Evolutionary conservation across 1,140 invertebrate genomes (phyloP).

Genomic region (Temnothorax nylanderi): DNA sequence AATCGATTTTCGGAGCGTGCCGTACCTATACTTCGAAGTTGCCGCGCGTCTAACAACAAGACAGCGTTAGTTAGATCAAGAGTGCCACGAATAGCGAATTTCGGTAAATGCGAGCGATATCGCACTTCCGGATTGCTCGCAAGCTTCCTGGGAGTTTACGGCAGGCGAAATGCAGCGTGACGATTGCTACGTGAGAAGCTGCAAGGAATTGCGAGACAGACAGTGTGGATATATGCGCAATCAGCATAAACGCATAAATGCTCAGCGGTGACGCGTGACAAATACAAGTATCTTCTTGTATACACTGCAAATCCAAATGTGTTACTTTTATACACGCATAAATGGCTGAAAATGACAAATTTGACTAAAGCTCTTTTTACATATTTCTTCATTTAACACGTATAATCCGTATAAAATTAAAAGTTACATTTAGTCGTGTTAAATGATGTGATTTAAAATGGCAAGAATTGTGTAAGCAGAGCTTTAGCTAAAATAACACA

Average conservation of each 20-base stretch:
- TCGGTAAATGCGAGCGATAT: not conserved
- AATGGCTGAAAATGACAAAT: too few species aligned
- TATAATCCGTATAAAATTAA: too few species aligned
- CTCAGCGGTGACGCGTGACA: not conserved
- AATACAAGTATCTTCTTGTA: not conserved
- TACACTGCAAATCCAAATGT: too few species aligned
- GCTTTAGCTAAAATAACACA: too few species aligned
- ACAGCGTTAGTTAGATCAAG: constrained; percentile 17
- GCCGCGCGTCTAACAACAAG: not conserved
- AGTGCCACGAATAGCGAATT: constrained; percentile 22
- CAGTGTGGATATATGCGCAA: not conserved
- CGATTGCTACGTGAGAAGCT: not conserved
- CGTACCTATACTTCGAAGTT: not conserved
- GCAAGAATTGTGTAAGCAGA: too few species aligned
- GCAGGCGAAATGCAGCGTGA: not conserved
- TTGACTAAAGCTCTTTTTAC: too few species aligned
- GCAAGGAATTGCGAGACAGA: not conserved
- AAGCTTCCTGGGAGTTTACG: not conserved
- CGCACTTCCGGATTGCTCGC: constrained; percentile 14
- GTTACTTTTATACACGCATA: too few species aligned
- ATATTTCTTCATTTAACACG: too few species aligned
- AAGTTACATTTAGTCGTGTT: too few species aligned
- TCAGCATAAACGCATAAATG: not conserved
- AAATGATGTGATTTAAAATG: too few species aligned
- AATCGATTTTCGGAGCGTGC: constrained; percentile 45